Conservation (phyloP, 2,888 invertebrate genomes). For the Aelia acuminata region DNA sequence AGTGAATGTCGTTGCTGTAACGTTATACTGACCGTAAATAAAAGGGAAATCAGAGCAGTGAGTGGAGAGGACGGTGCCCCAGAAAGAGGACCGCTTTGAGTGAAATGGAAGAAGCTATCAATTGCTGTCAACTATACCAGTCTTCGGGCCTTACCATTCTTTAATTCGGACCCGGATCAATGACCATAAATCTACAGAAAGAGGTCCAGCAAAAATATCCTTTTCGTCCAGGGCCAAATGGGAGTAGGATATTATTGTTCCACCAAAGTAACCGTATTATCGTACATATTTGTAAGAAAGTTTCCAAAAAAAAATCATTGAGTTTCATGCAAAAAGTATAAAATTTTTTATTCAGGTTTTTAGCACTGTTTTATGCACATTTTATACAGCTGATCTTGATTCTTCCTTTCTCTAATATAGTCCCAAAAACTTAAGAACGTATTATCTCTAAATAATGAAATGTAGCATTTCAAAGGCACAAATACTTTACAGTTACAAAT, state of each 20-base stretch:
- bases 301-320: too few relatives aligned
- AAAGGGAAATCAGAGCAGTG: not conserved
- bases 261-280: too few relatives aligned
- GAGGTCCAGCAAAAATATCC: not conserved
- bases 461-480: too few relatives aligned
- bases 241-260: not conserved
- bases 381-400: too few relatives aligned
- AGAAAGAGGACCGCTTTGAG: not conserved
- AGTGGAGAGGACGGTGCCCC: not conserved
- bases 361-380: too few relatives aligned
- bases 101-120: not conserved
- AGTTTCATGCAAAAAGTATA: too few relatives aligned
- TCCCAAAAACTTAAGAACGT: too few relatives aligned
- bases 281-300: too few relatives aligned
- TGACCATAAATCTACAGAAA: not conserved
- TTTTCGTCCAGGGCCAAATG: not conserved
- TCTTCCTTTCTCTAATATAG: too few relatives aligned
- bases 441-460: too few relatives aligned
- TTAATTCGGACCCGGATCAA: not conserved
- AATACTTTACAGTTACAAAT: too few relatives aligned
- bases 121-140: slow-evolving; percentile 16
- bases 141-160: not conserved
- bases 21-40: not conserved
- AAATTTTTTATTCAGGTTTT: too few relatives aligned
- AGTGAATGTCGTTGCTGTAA: not conserved